Conservation (phyloP, 2,888 invertebrate genomes). For the Mythimna impura region DNA sequence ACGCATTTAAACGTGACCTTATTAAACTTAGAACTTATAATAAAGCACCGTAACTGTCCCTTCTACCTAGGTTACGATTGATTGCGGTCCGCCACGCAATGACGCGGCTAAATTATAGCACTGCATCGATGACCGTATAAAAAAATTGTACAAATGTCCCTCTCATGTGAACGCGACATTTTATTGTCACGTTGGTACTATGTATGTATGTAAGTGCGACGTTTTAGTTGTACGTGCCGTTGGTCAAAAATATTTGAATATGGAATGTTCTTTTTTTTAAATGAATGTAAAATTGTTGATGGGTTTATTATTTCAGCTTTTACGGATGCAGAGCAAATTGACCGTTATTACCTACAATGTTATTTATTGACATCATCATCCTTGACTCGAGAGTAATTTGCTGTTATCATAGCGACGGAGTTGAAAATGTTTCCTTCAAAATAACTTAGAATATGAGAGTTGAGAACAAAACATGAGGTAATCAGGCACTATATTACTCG, state of each 20-base stretch:
- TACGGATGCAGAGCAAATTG: neutral
- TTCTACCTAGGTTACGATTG: constrained; percentile 54
- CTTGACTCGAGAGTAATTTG: too few species aligned
- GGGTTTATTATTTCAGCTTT: neutral
- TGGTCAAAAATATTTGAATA: constrained; percentile 23
- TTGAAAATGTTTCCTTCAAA: neutral
- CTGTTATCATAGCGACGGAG: neutral
- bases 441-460: neutral
- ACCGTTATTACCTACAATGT: too few species aligned
- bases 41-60: constrained; percentile 31
- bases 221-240: constrained; percentile 49
- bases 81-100: constrained; percentile 55
- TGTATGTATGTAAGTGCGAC: constrained; percentile 14
- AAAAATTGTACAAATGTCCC: constrained; percentile 51
- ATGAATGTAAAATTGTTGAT: constrained; percentile 1
- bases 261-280: constrained; percentile 34
- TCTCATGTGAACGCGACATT: constrained; percentile 54
- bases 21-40: constrained; percentile 33
- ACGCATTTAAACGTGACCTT: neutral
- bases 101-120: constrained; percentile 61
- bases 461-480: neutral
- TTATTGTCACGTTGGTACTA: constrained; percentile 53
- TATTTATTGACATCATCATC: too few species aligned
- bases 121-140: constrained; percentile 57
- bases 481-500: neutral